Evolutionary conservation across 2,113 vertebrate species (phyloP).

Genomic region (Hippocampus guttulatus): DNA sequence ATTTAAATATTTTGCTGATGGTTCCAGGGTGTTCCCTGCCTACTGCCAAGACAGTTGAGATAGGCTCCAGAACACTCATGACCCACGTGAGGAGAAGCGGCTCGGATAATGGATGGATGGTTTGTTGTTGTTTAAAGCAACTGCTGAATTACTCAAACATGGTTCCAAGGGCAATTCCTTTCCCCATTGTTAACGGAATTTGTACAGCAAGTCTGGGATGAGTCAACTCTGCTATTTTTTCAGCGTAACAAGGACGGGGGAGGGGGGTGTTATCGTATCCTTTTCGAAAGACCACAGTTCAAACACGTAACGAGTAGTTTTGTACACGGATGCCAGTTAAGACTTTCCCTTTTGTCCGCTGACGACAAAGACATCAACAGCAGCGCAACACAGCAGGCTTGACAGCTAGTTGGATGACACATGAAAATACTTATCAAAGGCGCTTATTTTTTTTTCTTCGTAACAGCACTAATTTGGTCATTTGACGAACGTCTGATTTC

Average conservation of each 20-base stretch:
- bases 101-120: too few species aligned
- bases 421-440: conserved; percentile 11
- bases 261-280: conserved; percentile 28
- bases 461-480: conserved; percentile 36
- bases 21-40: too few species aligned
- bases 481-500: conserved; percentile 48
- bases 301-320: conserved; percentile 70
- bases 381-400: conserved; percentile 56
- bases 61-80: too few species aligned
- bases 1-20: too few species aligned
- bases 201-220: conserved; percentile 62
- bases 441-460: conserved; percentile 16
- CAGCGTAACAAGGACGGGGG: neutral
- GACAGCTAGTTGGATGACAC: conserved; percentile 58
- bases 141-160: conserved; percentile 24
- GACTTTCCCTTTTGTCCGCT: neutral
- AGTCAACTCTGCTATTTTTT: conserved; percentile 31
- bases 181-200: conserved; percentile 58
- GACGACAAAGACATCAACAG: conserved; percentile 31
- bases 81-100: too few species aligned
- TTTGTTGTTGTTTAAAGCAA: conserved; percentile 2
- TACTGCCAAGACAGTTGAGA: too few species aligned
- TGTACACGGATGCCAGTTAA: conserved; percentile 66
- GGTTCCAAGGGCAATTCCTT: conserved; percentile 43
- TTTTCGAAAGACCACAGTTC: conserved; percentile 72